These are phyloP conservation scores for Euplexia lucipara DNA, from an alignment of 2,888 invertebrate genomes.

Conservation along the genomic window DNA sequence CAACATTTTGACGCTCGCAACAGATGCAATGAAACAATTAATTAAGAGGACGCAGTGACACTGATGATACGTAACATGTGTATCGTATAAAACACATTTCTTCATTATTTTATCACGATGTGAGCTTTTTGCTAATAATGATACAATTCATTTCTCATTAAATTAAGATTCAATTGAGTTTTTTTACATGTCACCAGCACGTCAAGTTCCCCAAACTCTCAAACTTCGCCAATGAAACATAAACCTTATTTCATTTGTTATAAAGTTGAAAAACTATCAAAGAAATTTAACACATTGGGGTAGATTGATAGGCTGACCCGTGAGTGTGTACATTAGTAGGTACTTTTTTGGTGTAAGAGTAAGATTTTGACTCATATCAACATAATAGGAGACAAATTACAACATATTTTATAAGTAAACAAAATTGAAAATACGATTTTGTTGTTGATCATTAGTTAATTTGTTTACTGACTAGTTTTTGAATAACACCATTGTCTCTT, in stretches of 20 bases:
- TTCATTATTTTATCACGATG: background rate
- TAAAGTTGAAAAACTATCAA: no score
- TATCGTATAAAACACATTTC: conserved; percentile 8
- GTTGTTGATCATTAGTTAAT: background rate
- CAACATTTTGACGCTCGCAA: conserved; percentile 37
- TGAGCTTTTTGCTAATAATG: conserved; percentile 2
- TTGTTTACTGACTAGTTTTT: background rate
- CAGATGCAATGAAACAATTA: conserved; percentile 54
- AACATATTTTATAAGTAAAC: conserved; percentile 1
- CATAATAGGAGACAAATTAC: conserved; percentile 15
- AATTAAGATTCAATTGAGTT: background rate
- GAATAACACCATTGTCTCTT: background rate
- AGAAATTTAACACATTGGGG: no score
- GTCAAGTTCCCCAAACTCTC: no score
- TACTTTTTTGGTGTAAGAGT: background rate
- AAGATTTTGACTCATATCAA: background rate
- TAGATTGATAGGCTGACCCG: no score
- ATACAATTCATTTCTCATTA: background rate
- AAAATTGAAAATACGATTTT: conserved; percentile 11
- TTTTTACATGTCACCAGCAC: no score
- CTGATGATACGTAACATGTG: conserved; percentile 10
- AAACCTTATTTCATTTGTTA: no score
- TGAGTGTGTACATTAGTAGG: no score
- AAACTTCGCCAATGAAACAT: no score
- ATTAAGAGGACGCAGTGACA: conserved; percentile 33